Conservation (phyloP, 2,888 invertebrate genomes). For the Papilio demoleus region DNA sequence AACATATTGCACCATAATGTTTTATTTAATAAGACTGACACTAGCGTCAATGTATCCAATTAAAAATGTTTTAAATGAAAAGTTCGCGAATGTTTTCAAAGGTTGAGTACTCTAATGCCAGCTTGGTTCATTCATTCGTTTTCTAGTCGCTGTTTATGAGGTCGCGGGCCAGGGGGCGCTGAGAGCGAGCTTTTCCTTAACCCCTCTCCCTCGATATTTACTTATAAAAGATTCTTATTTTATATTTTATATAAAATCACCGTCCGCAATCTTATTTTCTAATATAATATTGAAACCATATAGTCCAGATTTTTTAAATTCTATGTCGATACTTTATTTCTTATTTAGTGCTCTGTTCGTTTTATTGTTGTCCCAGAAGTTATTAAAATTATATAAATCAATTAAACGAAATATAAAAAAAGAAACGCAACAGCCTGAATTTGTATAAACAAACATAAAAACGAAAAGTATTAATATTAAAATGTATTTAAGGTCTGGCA, state of each 20-base stretch:
- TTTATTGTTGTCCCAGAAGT: too few species aligned
- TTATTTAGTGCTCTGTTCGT: too few species aligned
- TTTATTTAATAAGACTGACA: slow-evolving; percentile 41
- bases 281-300: too few species aligned
- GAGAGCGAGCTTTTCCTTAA: slow-evolving; percentile 67
- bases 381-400: too few species aligned
- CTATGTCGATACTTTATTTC: too few species aligned
- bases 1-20: slow-evolving; percentile 10
- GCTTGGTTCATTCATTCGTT: slow-evolving; percentile 58
- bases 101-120: slow-evolving; percentile 53
- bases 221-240: slow-evolving; percentile 27
- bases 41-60: slow-evolving; percentile 58
- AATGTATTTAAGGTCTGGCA: too few species aligned
- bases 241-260: slow-evolving; percentile 21
- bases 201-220: slow-evolving; percentile 53
- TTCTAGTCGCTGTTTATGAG: slow-evolving; percentile 69
- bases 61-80: slow-evolving; percentile 61
- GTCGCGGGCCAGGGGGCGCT: slow-evolving; percentile 60
- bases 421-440: too few species aligned
- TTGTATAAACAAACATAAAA: too few species aligned
- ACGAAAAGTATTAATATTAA: too few species aligned
- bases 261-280: background rate
- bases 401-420: too few species aligned
- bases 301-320: too few species aligned
- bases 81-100: slow-evolving; percentile 53